phyloP scores from a whole-genome alignment of 2,888 invertebrate genomes.

The Norana najaformis region DNA sequence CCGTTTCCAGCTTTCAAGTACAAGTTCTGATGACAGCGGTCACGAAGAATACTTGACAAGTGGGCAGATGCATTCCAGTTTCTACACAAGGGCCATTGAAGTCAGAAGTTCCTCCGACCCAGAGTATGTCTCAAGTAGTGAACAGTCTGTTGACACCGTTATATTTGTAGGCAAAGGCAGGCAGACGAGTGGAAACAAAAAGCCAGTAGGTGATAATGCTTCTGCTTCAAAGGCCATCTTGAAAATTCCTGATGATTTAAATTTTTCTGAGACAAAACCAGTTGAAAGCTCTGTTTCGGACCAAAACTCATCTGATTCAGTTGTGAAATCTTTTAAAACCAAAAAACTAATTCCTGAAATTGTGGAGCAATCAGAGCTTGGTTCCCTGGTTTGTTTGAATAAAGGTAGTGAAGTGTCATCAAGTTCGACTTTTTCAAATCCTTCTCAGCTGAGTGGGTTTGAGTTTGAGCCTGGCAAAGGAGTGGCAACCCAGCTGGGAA shows the following conservation, averaged over 20 bases:
- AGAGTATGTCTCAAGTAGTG: constrained; percentile 84
- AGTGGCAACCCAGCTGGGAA: neutral
- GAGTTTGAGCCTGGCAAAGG: neutral
- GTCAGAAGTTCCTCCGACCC: constrained; percentile 55
- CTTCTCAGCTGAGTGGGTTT: neutral
- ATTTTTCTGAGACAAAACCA: neutral
- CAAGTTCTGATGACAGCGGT: constrained; percentile 21
- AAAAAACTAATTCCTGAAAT: neutral
- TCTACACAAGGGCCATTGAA: constrained; percentile 64
- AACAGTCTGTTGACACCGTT: constrained; percentile 94
- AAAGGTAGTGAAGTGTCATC: neutral
- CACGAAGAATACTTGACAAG: constrained; percentile 7
- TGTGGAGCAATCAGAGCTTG: neutral
- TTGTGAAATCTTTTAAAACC: neutral
- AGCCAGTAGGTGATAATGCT: neutral
- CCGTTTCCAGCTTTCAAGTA: constrained; percentile 13
- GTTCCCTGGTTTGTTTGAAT: neutral
- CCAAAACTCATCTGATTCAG: neutral
- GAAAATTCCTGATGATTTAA: neutral
- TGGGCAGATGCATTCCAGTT: neutral
- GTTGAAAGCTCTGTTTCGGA: neutral
- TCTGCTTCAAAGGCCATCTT: neutral
- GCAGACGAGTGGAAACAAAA: constrained; percentile 42
- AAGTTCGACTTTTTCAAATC: neutral
- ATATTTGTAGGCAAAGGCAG: constrained; percentile 72